Base-by-base conservation (phyloP, 53 echinoderm and acorn worm species). In the Hippasteria phrygiana region DNA sequence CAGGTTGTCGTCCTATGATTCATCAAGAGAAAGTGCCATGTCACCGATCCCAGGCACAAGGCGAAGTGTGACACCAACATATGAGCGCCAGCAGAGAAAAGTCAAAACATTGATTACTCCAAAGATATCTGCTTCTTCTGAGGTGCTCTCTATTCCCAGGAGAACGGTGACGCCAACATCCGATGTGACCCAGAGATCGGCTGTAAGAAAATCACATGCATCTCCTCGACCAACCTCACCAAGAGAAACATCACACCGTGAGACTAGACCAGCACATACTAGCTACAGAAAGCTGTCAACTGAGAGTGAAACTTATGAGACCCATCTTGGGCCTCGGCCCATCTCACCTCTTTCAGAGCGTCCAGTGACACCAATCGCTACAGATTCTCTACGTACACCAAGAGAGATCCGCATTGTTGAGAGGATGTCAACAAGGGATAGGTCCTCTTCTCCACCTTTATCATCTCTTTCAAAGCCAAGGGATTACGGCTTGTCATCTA, bases 361-460 rank as follows among this genome's bases (percentile, higher is more conserved):
- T 51, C 85, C 85, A 18, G 55, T 85, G 43, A 85, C 85, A 18
- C 85, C 85, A 17, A 38, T 85, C 51, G 85, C 48, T 39, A 85
- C 85, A 26, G 71, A 69, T 32, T 85, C 85, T 69, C 71, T 85
- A 5, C 69, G 85, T 24, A 85, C 85, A 85, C 51, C 53, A 36
- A 69, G 85, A 51, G 85, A 85, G 38, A 53, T 70, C 39, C 71
- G 71, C 71, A 69, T 83, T n/a, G 27, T 85, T 18, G 85, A 85
- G 2, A 85, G 85, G 34, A 83, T 83, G 83, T 83, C 83, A 24
- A 45, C 66, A 45, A 65, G 50, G 39, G 80, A 80, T 43, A 56
- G 80, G 40, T 36, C 80, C 20, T 31, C 22, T 39, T 59, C 80
- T 33, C 80, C 41, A 43, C 35, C 56, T 42, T 37, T 27, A 37